Base-by-base conservation (phyloP, 2,113 vertebrate species). In the Hippocampus zosterae region DNA sequence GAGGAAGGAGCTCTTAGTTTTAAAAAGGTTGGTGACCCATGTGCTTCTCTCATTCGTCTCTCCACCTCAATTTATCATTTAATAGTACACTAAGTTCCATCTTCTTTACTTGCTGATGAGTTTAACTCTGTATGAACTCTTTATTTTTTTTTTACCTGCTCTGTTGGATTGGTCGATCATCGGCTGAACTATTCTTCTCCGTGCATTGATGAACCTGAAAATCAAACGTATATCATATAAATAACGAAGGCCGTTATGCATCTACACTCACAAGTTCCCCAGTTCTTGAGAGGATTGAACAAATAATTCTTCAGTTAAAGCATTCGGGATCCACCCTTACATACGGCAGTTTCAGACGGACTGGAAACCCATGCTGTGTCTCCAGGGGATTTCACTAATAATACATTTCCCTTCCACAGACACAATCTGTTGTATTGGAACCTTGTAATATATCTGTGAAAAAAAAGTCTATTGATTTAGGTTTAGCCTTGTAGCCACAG, bases 111-210 rank as follows among this genome's bases (percentile, higher is more conserved):
- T 57, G 3, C 27, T 6, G 55, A 16, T 57, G 10, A 25, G 13
- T 29, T 15, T 23, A 27, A 57, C 48, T 18, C 48, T 50, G 48
- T 50, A 16, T 2, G 12, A 57, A 57, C 13, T 10, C 33, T 6
- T 33, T 33, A 6, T 33, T 33, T 33, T 33, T 1, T 37, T 23
- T 41, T 93, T 93, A 95, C 96, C 96, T 96, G 96, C 94, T 96
- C 96, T 94, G 93, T 98, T 98, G 81, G 96, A 98, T 93, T 98
- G 96, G 92, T 98, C 96, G 78, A 98, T 98, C 96, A 98, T 98
- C 75, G 96, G 96, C 86, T 98, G 96, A 79, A 98, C 96, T 93
- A 98, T 98, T 92, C 96, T 95, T 92, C 96, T 95, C 85, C 96
- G 93, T 86, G 96, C 96, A 79, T 98, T 98, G 88, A 98, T 98